Conservation (phyloP, 2,113 vertebrate genomes). For the Pangasianodon hypophthalmus region DNA sequence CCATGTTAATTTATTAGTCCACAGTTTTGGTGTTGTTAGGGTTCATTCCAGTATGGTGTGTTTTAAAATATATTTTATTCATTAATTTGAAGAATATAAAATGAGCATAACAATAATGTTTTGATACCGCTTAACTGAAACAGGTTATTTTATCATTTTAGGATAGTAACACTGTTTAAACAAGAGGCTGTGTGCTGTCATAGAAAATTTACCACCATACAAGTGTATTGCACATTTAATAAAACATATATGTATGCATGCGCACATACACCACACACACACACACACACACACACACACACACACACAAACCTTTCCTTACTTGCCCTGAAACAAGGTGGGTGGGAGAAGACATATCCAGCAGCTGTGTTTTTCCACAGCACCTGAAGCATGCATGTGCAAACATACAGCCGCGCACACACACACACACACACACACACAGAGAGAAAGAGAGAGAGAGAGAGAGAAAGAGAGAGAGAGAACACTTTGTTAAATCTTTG, state of each 20-base stretch:
- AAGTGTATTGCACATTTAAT: neutral
- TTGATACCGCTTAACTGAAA: neutral
- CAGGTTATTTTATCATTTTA: neutral
- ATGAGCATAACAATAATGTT: neutral
- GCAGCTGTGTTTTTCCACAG: conserved; percentile 62
- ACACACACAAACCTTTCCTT: conserved; percentile 47
- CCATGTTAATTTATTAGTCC: neutral
- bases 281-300: conserved; percentile 31
- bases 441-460: neutral
- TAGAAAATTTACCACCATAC: neutral
- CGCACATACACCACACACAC: neutral
- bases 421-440: neutral
- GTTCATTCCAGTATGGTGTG: neutral
- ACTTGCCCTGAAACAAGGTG: conserved; percentile 48
- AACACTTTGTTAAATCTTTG: neutral
- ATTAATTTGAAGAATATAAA: neutral
- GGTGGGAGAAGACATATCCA: conserved; percentile 52
- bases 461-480: neutral
- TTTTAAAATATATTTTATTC: neutral
- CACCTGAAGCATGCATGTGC: conserved; percentile 28
- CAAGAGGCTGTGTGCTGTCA: neutral
- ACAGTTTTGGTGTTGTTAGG: neutral
- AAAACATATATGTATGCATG: neutral
- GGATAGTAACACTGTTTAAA: neutral
- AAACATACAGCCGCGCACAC: conserved; percentile 22